Base-by-base conservation (phyloP, 2,797 vertebrate genomes). In the Champsocephalus esox region DNA sequence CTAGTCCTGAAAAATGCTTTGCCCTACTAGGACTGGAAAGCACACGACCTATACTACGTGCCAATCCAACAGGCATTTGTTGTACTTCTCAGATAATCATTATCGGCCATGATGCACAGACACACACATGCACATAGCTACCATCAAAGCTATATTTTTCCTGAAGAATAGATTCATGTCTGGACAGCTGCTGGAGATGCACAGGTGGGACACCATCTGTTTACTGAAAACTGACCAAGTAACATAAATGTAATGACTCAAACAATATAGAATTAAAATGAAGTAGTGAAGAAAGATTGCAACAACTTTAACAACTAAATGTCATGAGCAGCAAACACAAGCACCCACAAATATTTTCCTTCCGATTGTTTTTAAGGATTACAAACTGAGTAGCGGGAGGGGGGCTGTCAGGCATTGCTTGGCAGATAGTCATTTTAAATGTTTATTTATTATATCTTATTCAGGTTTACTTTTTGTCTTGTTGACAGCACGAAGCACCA, bases 201-300 rank as follows among this genome's bases (percentile, higher is more conserved):
- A 66, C 57, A 67, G 28, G 12, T 56, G 66, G 61, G 24, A 38
- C 19, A 50, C 34, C 44, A 65, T 66, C 75, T 82, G 65, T 75
- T 83, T 68, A 54, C 67, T 73, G 73, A 61, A 79, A 58, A 66
- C 44, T 1, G 3, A 21, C 63, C 59, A 76, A 52, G 55, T 11
- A 34, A 80, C 17, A 87, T 54, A 65, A 70, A 84, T 77, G 41
- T 28, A 50, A 46, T 5, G 1, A 16, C 56, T 54, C 50, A 49
- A 64, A 62, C 51, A 51, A 43, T 57, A 32, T 56, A 66, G 48
- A 61, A 44, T 56, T 38, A 38, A 38, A 38, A 38, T 38, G 9
- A 75, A 5, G 51, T 1, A 82, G 21, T 54, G 8, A 52, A 16
- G 50, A 38, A 49, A 55, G 79, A 71, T 16, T 68, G 34, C 55